These are phyloP conservation scores for Andrena camellia DNA, from an alignment of 2,888 invertebrate genomes.

Conservation along the genomic window DNA sequence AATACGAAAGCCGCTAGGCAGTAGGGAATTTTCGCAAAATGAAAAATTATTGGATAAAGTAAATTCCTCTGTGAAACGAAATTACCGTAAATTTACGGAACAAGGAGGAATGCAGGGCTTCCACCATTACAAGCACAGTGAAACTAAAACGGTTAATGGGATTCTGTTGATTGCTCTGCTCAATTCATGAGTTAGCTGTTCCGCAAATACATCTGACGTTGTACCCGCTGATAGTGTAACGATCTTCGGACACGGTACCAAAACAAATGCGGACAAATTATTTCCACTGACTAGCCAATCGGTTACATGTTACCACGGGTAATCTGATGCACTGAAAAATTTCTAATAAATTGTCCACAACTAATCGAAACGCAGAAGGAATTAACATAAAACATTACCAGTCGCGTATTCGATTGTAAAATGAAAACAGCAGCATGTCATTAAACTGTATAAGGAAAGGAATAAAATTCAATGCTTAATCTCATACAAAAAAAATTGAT, in stretches of 20 bases:
- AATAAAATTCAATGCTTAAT: not conserved
- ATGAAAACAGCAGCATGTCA: not conserved
- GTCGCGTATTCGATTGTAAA: not conserved
- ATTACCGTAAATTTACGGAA: conserved; percentile 56
- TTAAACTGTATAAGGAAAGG: not conserved
- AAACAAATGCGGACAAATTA: conserved; percentile 54
- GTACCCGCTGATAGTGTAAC: conserved; percentile 57
- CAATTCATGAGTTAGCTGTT: conserved; percentile 64
- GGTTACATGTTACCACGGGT: conserved; percentile 42
- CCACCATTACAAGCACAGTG: conserved; percentile 38
- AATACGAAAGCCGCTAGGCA: not conserved
- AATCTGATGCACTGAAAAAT: conserved; percentile 38
- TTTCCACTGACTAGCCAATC: conserved; percentile 30
- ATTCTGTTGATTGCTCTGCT: conserved; percentile 62
- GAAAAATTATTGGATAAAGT: conserved; percentile 32
- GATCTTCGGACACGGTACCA: conserved; percentile 53
- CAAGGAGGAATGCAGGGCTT: conserved; percentile 56
- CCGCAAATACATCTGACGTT: conserved; percentile 53
- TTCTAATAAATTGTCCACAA: conserved; percentile 8
- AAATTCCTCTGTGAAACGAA: conserved; percentile 28
- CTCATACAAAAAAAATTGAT: no score
- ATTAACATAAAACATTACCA: conserved; percentile 7
- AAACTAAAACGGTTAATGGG: conserved; percentile 63
- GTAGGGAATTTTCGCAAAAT: not conserved
- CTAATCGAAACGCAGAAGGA: not conserved